Evolutionary conservation across 2,113 vertebrate species (phyloP), one percentile per base, ranked within the genome.

Genomic region (Seriola rivoliana): DNA sequence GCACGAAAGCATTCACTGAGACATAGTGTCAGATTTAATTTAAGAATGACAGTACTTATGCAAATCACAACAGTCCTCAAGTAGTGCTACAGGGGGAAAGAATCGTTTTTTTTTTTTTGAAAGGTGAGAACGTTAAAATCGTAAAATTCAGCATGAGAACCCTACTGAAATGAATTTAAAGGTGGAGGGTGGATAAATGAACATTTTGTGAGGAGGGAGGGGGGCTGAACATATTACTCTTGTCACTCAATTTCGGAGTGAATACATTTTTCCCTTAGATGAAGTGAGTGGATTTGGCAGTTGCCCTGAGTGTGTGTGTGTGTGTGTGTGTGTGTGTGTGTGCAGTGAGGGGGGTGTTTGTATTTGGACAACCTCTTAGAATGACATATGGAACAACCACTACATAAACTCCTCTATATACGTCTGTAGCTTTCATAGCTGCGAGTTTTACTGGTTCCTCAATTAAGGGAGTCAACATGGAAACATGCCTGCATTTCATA

Each of bases 401-500:
- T 46, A 6, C 23, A 75, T 52, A 68, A 67, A 34, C 19, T 78
- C 57, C 29, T 42, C 21, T 52, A 57, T 54, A 68, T 32, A 57
- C 10, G 1, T 40, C 32, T 55, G 14, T 67, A 84, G 44, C 46
- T 80, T 62, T 66, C 60, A 78, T 68, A 81, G 57, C 71, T 29
- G 17, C 0, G 3, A 65, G 78, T 66, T 62, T 48, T 71, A 44
- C 32, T 73, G 67, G 58, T 71, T 73, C 80, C 62, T 85, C 69
- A 75, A 71, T 78, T 78, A 80, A 63, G 34, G 12, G 52, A 81
- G 58, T 79, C 82, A 90, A 90, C 80, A 80, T 19, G 46, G 54
- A 88, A 90, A 90, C 64, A 87, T 60, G 83, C 48, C 80, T 80
- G 66, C 25, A 38, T 82, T 78, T 80, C 23, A 44, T 58, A 58